Evolutionary conservation across 2,113 vertebrate genomes (phyloP).

Genomic region (Neogale vison): DNA sequence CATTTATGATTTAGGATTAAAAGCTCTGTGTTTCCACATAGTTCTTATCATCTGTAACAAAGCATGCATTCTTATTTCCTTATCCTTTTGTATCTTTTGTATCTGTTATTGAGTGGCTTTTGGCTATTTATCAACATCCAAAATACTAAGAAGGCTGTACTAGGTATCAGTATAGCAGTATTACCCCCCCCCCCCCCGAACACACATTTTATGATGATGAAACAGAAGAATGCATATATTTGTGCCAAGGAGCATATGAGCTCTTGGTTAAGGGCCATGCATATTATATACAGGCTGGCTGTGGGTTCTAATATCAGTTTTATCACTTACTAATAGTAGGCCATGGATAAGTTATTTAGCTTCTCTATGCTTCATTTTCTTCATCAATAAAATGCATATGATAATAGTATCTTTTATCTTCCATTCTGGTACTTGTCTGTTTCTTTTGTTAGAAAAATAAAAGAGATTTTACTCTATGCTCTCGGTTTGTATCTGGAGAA

Average conservation of each 20-base stretch:
- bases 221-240: not conserved
- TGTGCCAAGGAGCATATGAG: not conserved
- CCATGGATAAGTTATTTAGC: not conserved
- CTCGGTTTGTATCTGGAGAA: constrained; percentile 1
- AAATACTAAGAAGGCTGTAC: constrained; percentile 23
- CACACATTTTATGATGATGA: not conserved
- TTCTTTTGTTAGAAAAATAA: constrained; percentile 52
- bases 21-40: not conserved
- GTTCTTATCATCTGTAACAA: constrained; percentile 19
- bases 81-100: constrained; percentile 25
- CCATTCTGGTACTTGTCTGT: not conserved
- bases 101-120: not conserved
- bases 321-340: not conserved
- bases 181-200: not conserved
- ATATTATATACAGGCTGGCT: not conserved
- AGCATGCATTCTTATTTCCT: not conserved
- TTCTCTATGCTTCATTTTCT: not conserved
- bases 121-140: not conserved
- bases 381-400: not conserved
- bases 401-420: not conserved
- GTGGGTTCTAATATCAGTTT: not conserved
- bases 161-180: not conserved
- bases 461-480: constrained; percentile 41
- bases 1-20: constrained; percentile 29
- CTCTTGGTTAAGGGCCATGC: not conserved